Evolutionary conservation across 2,113 vertebrate genomes (phyloP), one percentile per base, ranked within the genome.

Genomic region (Rhea pennata): DNA sequence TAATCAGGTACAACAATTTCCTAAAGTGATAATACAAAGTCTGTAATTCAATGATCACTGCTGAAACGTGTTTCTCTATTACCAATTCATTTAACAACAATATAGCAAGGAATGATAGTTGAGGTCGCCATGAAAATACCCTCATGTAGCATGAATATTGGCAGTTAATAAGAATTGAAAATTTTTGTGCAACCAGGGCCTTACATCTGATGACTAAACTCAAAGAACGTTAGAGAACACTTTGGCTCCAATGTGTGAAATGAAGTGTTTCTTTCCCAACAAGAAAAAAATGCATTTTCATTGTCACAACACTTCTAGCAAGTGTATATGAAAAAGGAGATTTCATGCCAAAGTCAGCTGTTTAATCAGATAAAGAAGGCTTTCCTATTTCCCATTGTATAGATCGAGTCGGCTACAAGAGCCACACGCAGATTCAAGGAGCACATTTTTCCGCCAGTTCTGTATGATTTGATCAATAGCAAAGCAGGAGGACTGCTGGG

Each of bases 381-480:
- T 95, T 92, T 95, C 92, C 89, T 95, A 95, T 93, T 95, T 95
- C 94, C 91, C 56, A 95, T 85, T 97, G 94, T 96, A 96, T 85
- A 97, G 95, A 89, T 96, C 84, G 88, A 95, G 92, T 95, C 95
- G 89, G 93, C 92, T 95, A 44, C 84, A 59, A 94, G 87, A 95
- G 96, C 84, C 92, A 97, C 95, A 92, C 89, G 93, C 93, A 94
- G 96, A 95, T 97, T 96, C 96, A 93, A 97, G 94, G 33, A 96
- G 93, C 90, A 92, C 90, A 80, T 96, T 96, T 90, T 94, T 97
- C 94, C 14, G 0, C 42, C 62, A 87, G 84, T 87, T 93, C 78
- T 94, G 44, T 94, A 96, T 93, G 87, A 50, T 96, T 95, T 97
- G 95, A 97, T 97, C 96, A 33, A 96, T 87, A 51, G 95, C 87